A percentile compares a stretch with the other conserved stretches of the same genome.
phyloP scores from a whole-genome alignment of 2,888 invertebrate species.

The Sesia bembeciformis region DNA sequence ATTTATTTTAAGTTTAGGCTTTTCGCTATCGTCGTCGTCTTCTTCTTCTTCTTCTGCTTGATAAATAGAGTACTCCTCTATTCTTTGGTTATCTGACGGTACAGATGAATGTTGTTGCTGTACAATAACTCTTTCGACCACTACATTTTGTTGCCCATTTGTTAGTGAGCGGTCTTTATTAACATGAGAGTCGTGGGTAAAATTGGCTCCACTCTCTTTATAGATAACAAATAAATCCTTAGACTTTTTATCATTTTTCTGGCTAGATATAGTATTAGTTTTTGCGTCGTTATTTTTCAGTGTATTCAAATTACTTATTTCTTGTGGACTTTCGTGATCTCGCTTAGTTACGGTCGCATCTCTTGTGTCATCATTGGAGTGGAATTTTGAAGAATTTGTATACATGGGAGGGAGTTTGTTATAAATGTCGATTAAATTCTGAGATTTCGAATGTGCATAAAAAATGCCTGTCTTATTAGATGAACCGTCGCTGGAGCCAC shows the following conservation, averaged over 20 bases:
- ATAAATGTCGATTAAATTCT: conserved; percentile 35
- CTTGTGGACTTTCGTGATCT: conserved; percentile 6
- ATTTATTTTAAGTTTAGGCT: conserved; percentile 33
- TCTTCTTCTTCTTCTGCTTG: conserved; percentile 17
- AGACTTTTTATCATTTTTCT: conserved; percentile 19
- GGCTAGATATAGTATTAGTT: conserved; percentile 15
- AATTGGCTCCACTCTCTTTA: conserved; percentile 34
- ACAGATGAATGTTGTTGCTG: background rate
- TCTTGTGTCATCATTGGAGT: conserved; percentile 10
- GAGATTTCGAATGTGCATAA: background rate
- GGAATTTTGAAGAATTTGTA: conserved; percentile 26
- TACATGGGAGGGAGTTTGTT: conserved; percentile 25
- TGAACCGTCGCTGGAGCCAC: background rate
- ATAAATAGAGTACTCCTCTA: background rate
- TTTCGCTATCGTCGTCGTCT: conserved; percentile 23
- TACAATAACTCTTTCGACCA: background rate
- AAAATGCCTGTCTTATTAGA: background rate
- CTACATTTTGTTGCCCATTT: conserved; percentile 5
- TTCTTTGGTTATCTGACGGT: background rate
- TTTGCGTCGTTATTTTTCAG: conserved; percentile 7
- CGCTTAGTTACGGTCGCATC: conserved; percentile 11
- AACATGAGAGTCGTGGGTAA: conserved; percentile 1
- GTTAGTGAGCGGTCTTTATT: conserved; percentile 13
- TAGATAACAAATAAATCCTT: conserved; percentile 48
- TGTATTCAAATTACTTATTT: conserved; percentile 8